Evolutionary conservation across 2,113 vertebrate genomes (phyloP), one percentile per base, ranked within the genome.

Genomic region (Alosa alosa): DNA sequence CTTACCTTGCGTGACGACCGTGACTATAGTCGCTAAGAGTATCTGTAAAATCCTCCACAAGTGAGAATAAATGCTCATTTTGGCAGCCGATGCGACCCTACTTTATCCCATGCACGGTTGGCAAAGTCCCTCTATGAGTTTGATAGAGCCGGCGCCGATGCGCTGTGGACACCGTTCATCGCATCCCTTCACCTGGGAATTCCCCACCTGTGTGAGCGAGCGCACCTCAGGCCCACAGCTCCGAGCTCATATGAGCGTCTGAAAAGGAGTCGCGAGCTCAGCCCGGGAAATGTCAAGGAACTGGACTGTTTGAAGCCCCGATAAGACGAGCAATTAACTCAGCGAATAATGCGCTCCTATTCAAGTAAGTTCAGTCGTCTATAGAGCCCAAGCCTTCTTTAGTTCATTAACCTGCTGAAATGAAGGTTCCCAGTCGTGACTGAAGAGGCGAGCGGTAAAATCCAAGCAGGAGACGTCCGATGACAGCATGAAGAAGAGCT

Each of bases 1-100:
- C 94, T 87, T 93, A 95, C 95, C 93, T 94, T 95, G 95, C 31
- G 94, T 84, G 86, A 90, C 52, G 84, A 91, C 85, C 46, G 92
- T 83, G 64, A 91, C 86, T 31, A 93, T 82, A 82, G 90, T 92
- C 84, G 92, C 89, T 36, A 94, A 87, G 22, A 94, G 83, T 86
- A 95, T 88, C 52, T 90, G 91, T 88, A 93, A 88, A 86, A 92
- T 91, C 90, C 88, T 90, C 93, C 92, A 93, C 86, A 82, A 91
- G 84, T 87, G 90, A 84, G 87, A 55, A 86, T 86, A 86, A 89
- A 89, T 83, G 90, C 87, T 93, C 94, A 95, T 95, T 86, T 94
- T 95, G 92, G 92, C 91, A 93, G 88, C 81, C 86, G 25, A 83
- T 84, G 85, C 86, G 64, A 83, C 87, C 88, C 88, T 82, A 81